Percentiles rank a stretch among this genome's conserved stretches.
Conservation (phyloP, 2,797 vertebrate species). For the Cyprinodon diabolis region DNA sequence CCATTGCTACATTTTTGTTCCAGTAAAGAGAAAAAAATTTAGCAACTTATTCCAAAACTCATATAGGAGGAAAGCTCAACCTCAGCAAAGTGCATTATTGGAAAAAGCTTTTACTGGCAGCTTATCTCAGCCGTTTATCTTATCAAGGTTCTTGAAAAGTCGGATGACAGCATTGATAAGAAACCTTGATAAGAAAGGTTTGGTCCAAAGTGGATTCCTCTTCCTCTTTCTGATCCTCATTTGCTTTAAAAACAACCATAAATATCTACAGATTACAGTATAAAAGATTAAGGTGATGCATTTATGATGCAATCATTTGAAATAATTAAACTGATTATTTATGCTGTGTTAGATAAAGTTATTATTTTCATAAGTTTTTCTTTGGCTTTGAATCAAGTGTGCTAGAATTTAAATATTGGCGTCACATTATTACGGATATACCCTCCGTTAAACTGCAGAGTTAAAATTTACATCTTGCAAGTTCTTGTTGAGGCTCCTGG, state of each 20-base stretch:
- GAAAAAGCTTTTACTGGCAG: not conserved
- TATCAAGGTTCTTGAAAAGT: not conserved
- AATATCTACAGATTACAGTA: not conserved
- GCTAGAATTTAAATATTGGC: not conserved
- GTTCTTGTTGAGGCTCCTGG: too few relatives aligned
- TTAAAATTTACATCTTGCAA: too few relatives aligned
- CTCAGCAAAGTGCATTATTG: not conserved
- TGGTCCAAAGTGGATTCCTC: not conserved
- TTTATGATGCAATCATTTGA: not conserved
- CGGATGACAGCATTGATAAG: not conserved
- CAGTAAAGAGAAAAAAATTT: too few relatives aligned
- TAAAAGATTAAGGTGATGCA: not conserved
- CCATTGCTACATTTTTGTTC: not conserved
- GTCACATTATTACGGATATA: not conserved
- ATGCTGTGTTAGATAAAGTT: not conserved
- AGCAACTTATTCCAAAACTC: too few relatives aligned
- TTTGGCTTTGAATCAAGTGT: not conserved
- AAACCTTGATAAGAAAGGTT: not conserved
- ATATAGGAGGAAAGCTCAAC: too few relatives aligned
- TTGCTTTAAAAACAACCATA: not conserved
- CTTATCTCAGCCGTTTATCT: not conserved
- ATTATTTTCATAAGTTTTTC: not conserved
- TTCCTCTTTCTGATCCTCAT: not conserved
- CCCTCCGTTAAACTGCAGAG: too few relatives aligned
- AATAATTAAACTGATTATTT: not conserved